phyloP scores from a whole-genome alignment of 2,113 vertebrate species.

The Nothoprocta pentlandii region DNA sequence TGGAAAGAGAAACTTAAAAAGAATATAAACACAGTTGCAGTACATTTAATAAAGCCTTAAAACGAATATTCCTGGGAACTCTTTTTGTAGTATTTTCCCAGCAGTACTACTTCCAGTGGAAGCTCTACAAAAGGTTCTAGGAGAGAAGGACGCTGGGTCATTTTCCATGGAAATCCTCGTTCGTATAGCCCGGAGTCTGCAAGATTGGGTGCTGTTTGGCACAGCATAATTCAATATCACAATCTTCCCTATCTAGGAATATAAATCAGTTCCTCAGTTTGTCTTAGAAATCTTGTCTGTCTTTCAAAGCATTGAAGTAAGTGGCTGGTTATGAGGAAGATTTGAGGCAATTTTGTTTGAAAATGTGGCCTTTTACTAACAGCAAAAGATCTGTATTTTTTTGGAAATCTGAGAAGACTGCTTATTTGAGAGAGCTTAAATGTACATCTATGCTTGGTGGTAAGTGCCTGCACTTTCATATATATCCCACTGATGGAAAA shows the following conservation, averaged over 20 bases:
- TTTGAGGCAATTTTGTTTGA: not conserved
- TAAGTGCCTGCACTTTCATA: constrained; percentile 18
- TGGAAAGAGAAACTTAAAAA: constrained; percentile 43
- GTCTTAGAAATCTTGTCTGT: constrained; percentile 10
- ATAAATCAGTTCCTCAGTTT: constrained; percentile 7
- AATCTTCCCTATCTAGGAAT: constrained; percentile 39
- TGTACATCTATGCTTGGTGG: not conserved
- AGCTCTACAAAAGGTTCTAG: not conserved
- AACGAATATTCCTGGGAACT: constrained; percentile 57
- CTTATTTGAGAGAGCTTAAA: not conserved
- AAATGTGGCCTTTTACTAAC: not conserved
- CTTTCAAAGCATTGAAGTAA: not conserved
- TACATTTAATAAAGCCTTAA: constrained; percentile 37
- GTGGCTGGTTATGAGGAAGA: not conserved
- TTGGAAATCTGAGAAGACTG: constrained; percentile 7
- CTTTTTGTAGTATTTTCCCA: constrained; percentile 57
- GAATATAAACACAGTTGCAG: not conserved
- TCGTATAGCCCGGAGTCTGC: constrained; percentile 20
- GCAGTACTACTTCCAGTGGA: constrained; percentile 10
- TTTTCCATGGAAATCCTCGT: constrained; percentile 57
- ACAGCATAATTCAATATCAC: constrained; percentile 32
- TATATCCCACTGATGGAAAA: not conserved
- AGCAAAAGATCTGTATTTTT: constrained; percentile 4
- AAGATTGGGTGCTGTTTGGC: constrained; percentile 43
- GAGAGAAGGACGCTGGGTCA: not conserved